Evolutionary conservation across 2,113 vertebrate genomes (phyloP).

Genomic region (Pleuronectes platessa): DNA sequence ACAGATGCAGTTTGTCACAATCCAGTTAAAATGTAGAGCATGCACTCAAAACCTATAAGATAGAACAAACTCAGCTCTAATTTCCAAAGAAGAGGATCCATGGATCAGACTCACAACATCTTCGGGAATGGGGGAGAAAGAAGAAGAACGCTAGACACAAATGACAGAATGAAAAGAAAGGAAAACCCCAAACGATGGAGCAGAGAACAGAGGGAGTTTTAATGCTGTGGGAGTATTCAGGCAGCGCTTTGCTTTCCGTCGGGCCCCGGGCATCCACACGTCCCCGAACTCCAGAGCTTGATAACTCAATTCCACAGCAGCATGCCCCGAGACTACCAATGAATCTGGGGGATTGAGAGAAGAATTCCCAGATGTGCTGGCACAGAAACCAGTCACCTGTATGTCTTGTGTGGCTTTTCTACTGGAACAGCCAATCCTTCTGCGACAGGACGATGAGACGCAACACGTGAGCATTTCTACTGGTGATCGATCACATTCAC

Average conservation of each 20-base stretch:
- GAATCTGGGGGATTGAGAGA: constrained; percentile 34
- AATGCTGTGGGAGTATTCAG: constrained; percentile 30
- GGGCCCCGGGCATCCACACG: constrained; percentile 23
- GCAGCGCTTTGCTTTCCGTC: not conserved
- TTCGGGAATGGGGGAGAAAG: constrained; percentile 14
- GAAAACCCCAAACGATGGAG: constrained; percentile 1
- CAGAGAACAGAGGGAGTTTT: constrained; percentile 5
- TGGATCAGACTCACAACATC: constrained; percentile 7
- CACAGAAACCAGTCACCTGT: constrained; percentile 30
- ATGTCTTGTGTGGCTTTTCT: constrained; percentile 4
- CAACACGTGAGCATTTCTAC: not conserved
- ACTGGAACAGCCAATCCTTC: constrained; percentile 8
- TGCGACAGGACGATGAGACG: not conserved
- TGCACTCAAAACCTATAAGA: too few relatives aligned
- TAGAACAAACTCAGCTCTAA: not conserved
- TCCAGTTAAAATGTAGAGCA: too few relatives aligned
- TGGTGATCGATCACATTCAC: not conserved
- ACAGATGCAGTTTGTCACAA: too few relatives aligned
- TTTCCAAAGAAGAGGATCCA: not conserved
- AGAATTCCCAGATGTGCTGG: constrained; percentile 56
- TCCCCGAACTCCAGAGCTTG: constrained; percentile 36
- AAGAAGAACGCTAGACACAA: not conserved
- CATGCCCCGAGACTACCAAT: constrained; percentile 42
- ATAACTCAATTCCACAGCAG: constrained; percentile 41
- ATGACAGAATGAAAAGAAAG: not conserved